Conservation (phyloP, 2,113 vertebrate genomes). For the Sapayoa aenigma region DNA sequence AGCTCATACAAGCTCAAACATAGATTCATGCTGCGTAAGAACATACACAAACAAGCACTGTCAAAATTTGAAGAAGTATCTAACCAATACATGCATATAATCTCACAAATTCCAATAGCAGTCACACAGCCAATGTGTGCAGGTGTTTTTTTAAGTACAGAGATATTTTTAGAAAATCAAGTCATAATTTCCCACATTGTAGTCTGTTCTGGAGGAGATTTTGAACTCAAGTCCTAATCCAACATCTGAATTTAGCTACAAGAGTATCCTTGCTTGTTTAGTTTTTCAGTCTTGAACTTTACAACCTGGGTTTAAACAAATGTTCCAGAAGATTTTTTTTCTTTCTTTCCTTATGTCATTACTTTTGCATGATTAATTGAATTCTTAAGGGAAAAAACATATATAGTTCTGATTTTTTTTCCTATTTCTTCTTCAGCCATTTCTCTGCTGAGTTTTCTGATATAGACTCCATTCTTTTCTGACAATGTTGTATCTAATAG, state of each 20-base stretch:
- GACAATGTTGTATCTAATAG: not conserved
- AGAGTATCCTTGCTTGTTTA: not conserved
- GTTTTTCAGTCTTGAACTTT: not conserved
- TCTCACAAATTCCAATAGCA: not conserved
- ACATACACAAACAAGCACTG: not conserved
- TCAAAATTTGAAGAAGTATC: not conserved
- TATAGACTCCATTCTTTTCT: not conserved
- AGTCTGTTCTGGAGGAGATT: not conserved
- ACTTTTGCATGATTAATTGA: not conserved
- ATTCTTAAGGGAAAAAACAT: not conserved
- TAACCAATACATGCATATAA: not conserved
- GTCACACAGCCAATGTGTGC: not conserved
- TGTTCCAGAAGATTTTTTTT: not conserved
- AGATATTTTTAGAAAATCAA: not conserved
- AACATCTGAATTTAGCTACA: not conserved
- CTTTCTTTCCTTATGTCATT: too few species aligned
- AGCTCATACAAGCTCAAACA: not conserved
- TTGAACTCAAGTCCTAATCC: not conserved
- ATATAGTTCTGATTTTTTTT: not conserved
- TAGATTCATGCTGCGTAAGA: not conserved
- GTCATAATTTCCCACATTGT: not conserved
- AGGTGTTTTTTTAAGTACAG: not conserved
- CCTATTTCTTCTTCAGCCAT: not conserved
- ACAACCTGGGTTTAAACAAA: not conserved
- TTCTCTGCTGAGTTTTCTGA: not conserved